phyloP scores from a whole-genome alignment of 1,140 invertebrate genomes.

The Conus ventricosus region DNA sequence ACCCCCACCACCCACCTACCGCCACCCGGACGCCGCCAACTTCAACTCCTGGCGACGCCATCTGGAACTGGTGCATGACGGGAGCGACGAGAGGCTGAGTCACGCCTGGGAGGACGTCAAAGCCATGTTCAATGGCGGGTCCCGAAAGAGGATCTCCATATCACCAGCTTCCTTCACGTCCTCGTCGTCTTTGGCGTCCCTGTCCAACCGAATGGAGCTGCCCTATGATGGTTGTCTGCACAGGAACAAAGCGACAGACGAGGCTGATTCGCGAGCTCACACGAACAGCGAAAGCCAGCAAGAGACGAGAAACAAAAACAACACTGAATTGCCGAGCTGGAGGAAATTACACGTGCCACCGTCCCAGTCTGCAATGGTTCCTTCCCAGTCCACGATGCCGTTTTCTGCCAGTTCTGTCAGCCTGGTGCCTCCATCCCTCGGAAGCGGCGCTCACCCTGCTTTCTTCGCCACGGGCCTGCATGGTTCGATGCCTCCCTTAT shows the following conservation, averaged over 20 bases:
- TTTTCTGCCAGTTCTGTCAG: neutral
- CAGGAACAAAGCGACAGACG: neutral
- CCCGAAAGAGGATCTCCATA: conserved; percentile 86
- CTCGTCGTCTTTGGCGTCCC: neutral
- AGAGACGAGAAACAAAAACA: neutral
- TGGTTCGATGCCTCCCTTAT: conserved; percentile 30
- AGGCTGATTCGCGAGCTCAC: neutral
- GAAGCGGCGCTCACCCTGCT: conserved; percentile 3
- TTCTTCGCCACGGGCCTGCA: conserved; percentile 14
- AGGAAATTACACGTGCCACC: neutral
- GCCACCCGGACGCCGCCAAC: conserved; percentile 96
- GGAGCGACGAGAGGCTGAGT: conserved; percentile 62
- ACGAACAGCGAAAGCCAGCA: neutral
- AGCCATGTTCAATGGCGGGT: conserved; percentile 98
- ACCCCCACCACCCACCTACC: conserved; percentile 85
- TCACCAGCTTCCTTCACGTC: neutral
- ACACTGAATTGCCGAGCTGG: neutral
- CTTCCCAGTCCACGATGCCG: neutral
- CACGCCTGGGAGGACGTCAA: conserved; percentile 91
- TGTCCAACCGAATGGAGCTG: neutral
- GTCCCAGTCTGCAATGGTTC: neutral
- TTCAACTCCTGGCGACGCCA: conserved; percentile 98
- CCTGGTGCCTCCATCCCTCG: neutral
- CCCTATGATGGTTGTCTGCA: neutral
- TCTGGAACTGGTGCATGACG: conserved; percentile 80